phyloP scores from a whole-genome alignment of 2,888 invertebrate genomes.

The Notodonta ziczac region DNA sequence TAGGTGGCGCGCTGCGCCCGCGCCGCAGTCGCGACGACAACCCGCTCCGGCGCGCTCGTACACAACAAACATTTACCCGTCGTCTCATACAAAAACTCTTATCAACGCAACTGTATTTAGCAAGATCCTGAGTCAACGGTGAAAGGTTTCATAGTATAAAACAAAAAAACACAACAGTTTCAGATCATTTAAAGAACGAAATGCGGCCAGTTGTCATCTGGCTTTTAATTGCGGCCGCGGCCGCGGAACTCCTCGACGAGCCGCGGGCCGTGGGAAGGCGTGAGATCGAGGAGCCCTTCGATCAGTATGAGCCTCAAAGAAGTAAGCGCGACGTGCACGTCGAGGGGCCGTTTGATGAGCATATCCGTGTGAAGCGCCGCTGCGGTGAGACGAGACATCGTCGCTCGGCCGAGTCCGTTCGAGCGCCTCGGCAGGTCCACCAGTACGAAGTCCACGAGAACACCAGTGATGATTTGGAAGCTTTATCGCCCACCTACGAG shows the following conservation, averaged over 20 bases:
- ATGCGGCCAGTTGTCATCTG: slow-evolving; percentile 65
- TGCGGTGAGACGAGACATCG: slow-evolving; percentile 50
- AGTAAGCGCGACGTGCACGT: slow-evolving; percentile 54
- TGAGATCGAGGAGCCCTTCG: slow-evolving; percentile 57
- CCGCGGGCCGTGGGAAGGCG: slow-evolving; percentile 65
- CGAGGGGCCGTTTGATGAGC: slow-evolving; percentile 61
- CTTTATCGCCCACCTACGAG: slow-evolving; percentile 66
- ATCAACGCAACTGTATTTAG: slow-evolving; percentile 48
- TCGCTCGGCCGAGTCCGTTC: slow-evolving; percentile 49
- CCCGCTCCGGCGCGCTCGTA: slow-evolving; percentile 57
- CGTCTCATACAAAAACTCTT: slow-evolving; percentile 54
- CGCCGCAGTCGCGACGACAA: slow-evolving; percentile 61
- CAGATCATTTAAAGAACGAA: slow-evolving; percentile 53
- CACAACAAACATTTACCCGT: slow-evolving; percentile 56
- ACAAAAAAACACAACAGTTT: slow-evolving; percentile 62
- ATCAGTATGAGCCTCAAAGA: slow-evolving; percentile 52
- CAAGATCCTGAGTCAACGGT: slow-evolving; percentile 62
- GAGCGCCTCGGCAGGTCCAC: slow-evolving; percentile 64
- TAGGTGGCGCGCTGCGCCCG: slow-evolving; percentile 42
- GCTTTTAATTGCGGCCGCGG: slow-evolving; percentile 56
- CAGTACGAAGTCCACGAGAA: slow-evolving; percentile 76
- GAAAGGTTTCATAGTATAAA: slow-evolving; percentile 72
- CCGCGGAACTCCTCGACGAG: slow-evolving; percentile 59
- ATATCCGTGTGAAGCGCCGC: slow-evolving; percentile 61
- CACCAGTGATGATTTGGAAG: slow-evolving; percentile 58